Evolutionary conservation across 2,797 vertebrate species (phyloP).

Genomic region (Anolis apletophallus): DNA sequence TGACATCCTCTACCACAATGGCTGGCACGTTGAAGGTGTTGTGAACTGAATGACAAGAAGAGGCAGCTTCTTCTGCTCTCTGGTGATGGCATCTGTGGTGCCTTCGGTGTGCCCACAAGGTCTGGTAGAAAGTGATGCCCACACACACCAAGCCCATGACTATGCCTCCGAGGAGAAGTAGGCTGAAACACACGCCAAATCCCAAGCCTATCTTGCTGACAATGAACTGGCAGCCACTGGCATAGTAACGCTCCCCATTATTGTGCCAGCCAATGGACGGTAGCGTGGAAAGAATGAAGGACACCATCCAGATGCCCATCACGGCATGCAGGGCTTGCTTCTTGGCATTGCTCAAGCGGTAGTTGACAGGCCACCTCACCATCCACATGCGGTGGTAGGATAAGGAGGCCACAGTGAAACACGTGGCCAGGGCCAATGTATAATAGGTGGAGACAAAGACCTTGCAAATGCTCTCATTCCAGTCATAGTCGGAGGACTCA

Average conservation of each 20-base stretch:
- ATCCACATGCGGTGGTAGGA: constrained; percentile 88
- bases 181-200: constrained; percentile 84
- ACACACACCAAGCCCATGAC: constrained; percentile 84
- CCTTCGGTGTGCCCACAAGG: constrained; percentile 78
- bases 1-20: constrained; percentile 84
- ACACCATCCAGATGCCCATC: constrained; percentile 86
- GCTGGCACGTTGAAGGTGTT: constrained; percentile 82
- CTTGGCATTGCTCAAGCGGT: constrained; percentile 84
- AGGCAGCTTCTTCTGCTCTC: constrained; percentile 71
- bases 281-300: constrained; percentile 84
- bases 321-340: constrained; percentile 84
- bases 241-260: constrained; percentile 83
- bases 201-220: constrained; percentile 85
- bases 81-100: constrained; percentile 72
- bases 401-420: constrained; percentile 84
- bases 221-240: constrained; percentile 84
- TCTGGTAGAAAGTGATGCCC: constrained; percentile 85
- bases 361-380: constrained; percentile 86
- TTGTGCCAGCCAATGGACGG: constrained; percentile 87
- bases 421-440: constrained; percentile 83
- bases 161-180: constrained; percentile 81
- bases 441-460: constrained; percentile 87
- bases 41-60: constrained; percentile 72
- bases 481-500: constrained; percentile 83
- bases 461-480: constrained; percentile 86